Percentiles rank a stretch among this genome's conserved stretches.
Evolutionary conservation across 2,113 vertebrate genomes (phyloP).

Genomic region (Tetrao urogallus): DNA sequence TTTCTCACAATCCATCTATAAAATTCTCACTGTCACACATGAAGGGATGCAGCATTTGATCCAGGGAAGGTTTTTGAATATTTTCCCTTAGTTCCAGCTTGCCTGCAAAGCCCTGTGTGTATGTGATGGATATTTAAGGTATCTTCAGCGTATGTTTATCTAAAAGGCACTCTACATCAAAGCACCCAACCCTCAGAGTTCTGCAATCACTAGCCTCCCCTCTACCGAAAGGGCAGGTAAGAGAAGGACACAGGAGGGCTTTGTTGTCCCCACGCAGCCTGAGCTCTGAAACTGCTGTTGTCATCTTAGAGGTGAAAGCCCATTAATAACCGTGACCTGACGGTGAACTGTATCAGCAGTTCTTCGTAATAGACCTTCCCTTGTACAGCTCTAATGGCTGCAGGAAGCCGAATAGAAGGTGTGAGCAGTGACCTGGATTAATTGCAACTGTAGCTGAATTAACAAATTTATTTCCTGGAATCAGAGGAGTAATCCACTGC

Average conservation of each 20-base stretch:
- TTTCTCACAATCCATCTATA: background rate
- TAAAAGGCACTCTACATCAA: background rate
- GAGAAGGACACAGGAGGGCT: constrained; percentile 6
- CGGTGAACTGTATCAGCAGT: constrained; percentile 56
- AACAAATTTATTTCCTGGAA: constrained; percentile 37
- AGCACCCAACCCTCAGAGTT: background rate
- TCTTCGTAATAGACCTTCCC: background rate
- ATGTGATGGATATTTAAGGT: background rate
- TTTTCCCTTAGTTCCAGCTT: background rate
- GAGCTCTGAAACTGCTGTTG: background rate
- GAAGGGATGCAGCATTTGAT: background rate
- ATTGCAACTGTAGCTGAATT: constrained; percentile 50
- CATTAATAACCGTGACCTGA: constrained; percentile 61
- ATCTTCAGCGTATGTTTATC: background rate
- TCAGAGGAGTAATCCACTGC: background rate
- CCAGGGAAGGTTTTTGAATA: background rate
- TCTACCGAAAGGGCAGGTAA: background rate
- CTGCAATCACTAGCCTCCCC: background rate
- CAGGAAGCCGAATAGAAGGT: constrained; percentile 56
- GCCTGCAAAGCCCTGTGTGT: background rate
- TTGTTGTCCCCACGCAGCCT: background rate
- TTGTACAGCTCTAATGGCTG: constrained; percentile 23
- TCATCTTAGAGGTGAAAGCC: constrained; percentile 60
- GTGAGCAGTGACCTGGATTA: constrained; percentile 65
- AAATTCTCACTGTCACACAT: background rate